Base-by-base conservation (phyloP, 2,888 invertebrate species). In the Trichopria drosophilae region DNA sequence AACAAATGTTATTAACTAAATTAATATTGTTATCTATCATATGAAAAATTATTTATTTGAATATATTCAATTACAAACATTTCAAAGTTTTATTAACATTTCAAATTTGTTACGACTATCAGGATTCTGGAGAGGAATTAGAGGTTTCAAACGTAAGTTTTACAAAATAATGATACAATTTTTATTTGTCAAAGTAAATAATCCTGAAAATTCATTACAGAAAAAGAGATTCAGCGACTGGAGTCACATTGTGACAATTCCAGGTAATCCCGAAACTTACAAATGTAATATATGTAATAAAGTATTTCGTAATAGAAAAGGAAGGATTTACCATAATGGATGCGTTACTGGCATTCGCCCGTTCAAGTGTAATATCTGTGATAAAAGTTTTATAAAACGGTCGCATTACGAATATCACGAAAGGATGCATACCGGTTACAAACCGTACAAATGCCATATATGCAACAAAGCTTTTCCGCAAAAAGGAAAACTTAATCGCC, bases 391-490 rank as follows among this genome's bases (percentile, higher is more conserved):
- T 69, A 81, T 84, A 3, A 81, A 84, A 4, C 82, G 82, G 46
- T 84, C 87, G 0, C 90, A 90, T 70, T 82, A 83, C 58, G 84
- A 87, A 64, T 85, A 88, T 59, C 90, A 90, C 61, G 79, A 83
- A 69, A 79, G 84, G 12, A 82, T 82, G 16, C 89, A 90, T 62
- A 79, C 78, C 22, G 82, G 82, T 37, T 80, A 80, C 57, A 80
- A 82, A 49, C 82, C 82, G 0, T 84, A 80, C 60, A 69, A 79
- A 1, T 88, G 87, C 60, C 78, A 79, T 10, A 68, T 80, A 1
- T 90, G 90, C 62, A 78, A 79, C 1, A 87, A 86, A 67, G 78
- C 81, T 20, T 90, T 89, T 72, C 81, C 82, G 24, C 86, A 87
- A 59, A 80, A 80, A 68, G 82, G 84, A 31, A 86, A 88, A 68